These are phyloP conservation scores for Ciconia stormi DNA, from an alignment of 2,113 vertebrate genomes.

Conservation along the genomic window DNA sequence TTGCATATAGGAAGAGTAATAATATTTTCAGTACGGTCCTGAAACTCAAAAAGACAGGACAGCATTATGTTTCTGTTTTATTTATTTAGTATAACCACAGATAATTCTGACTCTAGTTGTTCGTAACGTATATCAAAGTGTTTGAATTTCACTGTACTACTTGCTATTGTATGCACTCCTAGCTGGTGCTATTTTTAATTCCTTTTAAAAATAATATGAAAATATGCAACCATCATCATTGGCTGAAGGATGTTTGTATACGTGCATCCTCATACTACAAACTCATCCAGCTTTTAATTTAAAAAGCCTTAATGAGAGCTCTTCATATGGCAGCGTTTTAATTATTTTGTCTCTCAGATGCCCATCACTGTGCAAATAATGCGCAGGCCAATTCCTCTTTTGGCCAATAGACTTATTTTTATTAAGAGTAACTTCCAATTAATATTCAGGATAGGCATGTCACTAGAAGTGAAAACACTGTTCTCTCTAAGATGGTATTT, in stretches of 20 bases:
- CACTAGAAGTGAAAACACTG: background rate
- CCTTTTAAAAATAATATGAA: background rate
- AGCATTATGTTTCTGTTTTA: background rate
- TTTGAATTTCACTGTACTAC: background rate
- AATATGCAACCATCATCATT: background rate
- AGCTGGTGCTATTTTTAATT: background rate
- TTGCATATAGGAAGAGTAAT: rapidly evolving
- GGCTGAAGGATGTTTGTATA: background rate
- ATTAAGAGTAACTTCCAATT: background rate
- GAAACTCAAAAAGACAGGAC: background rate
- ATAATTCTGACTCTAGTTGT: background rate
- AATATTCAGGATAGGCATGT: background rate
- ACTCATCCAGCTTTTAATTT: background rate
- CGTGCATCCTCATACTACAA: background rate
- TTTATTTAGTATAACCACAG: background rate
- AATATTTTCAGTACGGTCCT: background rate
- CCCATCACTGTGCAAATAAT: background rate
- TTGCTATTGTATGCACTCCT: background rate
- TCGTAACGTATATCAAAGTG: background rate
- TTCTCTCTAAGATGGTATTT: background rate
- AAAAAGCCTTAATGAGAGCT: background rate
- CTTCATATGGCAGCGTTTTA: background rate
- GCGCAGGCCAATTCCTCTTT: background rate
- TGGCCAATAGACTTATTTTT: background rate
- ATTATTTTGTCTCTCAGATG: background rate